Evolutionary conservation across 2,888 invertebrate species (phyloP), one percentile per base, ranked within the genome.

Genomic region (Heteromyza rotundicornis): DNA sequence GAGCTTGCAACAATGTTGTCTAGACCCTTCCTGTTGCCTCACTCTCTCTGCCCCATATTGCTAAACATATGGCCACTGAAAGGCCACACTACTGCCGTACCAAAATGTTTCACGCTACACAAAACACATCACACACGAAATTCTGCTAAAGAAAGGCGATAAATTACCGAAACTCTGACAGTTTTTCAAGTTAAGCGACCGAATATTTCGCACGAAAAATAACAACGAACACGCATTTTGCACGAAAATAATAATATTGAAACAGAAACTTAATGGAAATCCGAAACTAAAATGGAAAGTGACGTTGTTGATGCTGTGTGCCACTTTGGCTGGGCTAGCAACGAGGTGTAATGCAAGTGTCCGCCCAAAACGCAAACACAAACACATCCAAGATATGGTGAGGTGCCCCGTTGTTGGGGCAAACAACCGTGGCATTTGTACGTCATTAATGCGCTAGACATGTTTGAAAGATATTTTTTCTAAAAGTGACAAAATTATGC

Each of bases 261-360:
- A 27, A 27, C 27, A 27, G 10, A 27, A 27, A 27, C 27, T 51
- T 51, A 36, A 58, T 51, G 58, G 58, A 58, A 58, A 58, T 58
- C 36, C 58, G 51, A 58, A 58, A 58, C 58, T 7, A 5, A 51
- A 58, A 51, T 58, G 58, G 36, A 27, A 58, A 50, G 36, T 51
- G 58, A 51, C 58, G 32, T 32, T 10, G 27, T 1, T 53, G 23
- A 2, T 51, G n/a, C 16, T 24, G 24, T 24, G 7, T 14, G 23
- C 27, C 23, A 51, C 12, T 23, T 24, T 51, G 36, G 51, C 36
- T 2, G 20, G 16, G n/a, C n/a, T n/a, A n/a, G 35, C 49, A 16
- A 3, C 36, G 8, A 58, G 51, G 51, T 35, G 20, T 35, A 22
- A 35, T n/a, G 55, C 23, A n/a, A 55, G 12, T 14, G 40, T 14